These are phyloP conservation scores for Cepphus grylle DNA, from an alignment of 2,113 vertebrate genomes.

Conservation along the genomic window DNA sequence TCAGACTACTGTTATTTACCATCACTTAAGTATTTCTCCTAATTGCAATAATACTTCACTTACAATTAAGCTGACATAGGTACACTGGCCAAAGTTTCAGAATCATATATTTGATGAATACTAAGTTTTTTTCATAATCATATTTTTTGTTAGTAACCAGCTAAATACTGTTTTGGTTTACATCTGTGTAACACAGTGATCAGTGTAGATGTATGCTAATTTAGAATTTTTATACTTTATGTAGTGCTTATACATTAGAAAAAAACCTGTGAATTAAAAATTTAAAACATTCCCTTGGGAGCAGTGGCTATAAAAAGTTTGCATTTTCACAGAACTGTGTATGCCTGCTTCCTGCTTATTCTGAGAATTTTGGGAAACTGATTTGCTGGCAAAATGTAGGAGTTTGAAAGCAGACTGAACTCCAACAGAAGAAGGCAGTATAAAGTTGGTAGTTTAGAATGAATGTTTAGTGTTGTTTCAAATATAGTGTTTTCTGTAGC, in stretches of 20 bases:
- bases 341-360: not conserved
- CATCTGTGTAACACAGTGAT: not conserved
- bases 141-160: not conserved
- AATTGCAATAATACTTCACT: not conserved
- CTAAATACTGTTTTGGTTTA: not conserved
- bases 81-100: not conserved
- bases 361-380: not conserved
- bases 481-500: not conserved
- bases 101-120: rapidly evolving
- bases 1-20: not conserved
- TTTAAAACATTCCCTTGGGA: not conserved
- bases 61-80: not conserved
- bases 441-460: not conserved
- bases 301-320: not conserved
- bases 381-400: not conserved
- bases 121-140: not conserved
- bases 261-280: not conserved
- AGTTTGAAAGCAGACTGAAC: not conserved
- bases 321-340: not conserved
- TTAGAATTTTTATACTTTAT: not conserved
- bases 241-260: not conserved
- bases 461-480: not conserved
- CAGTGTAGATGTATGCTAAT: not conserved
- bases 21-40: not conserved
- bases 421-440: not conserved